Evolutionary conservation across 1,140 invertebrate genomes (phyloP), one percentile per base, ranked within the genome.

Genomic region (Caenorhabditis inopinata): DNA sequence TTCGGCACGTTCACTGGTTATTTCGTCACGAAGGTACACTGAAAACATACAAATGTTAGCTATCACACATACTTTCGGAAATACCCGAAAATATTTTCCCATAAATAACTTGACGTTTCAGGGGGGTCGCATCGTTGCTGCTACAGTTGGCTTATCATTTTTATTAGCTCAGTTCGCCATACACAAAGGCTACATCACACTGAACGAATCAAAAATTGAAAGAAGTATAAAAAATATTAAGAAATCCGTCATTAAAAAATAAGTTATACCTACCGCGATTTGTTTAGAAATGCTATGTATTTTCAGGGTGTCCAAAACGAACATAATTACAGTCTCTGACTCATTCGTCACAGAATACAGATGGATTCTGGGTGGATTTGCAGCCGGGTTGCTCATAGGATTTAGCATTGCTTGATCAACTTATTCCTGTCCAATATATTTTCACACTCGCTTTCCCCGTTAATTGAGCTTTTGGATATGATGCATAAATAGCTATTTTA

Each of bases 181-280:
- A 9, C 58, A 68, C 32, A 68, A 68, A 68, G 58, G 58, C 35
- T 68, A 68, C 58, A 68, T 68, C n/a, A 68, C 58, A 11, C 25
- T 68, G n/a, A 68, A 68, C 32, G 58, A 68, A 42, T 68, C 58
- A 12, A 68, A 68, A 27, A 68, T 68, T n/a, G 58, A 68, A 42
- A 35, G 58, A 68, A 32, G 38, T 21, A 38, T 68, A 1, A 68
- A 68, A n/a, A 68, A 68, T 21, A 12, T 68, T 6, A 16, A 68
- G 7, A 68, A 68, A 12, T 68, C 58, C n/a, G 58, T 68, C 5
- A 68, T 68, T 29, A 68, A 68, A 18, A 68, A 68, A 32, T 68
- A 9, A 32, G 29, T 9, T 12, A 27, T 9, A 6, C 7, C 11
- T 2, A 11, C 21, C 6, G 29, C 35, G 23, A 25, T 14, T 1